phyloP scores from a whole-genome alignment of 2,888 invertebrate genomes.

The Tethea ocularis region DNA sequence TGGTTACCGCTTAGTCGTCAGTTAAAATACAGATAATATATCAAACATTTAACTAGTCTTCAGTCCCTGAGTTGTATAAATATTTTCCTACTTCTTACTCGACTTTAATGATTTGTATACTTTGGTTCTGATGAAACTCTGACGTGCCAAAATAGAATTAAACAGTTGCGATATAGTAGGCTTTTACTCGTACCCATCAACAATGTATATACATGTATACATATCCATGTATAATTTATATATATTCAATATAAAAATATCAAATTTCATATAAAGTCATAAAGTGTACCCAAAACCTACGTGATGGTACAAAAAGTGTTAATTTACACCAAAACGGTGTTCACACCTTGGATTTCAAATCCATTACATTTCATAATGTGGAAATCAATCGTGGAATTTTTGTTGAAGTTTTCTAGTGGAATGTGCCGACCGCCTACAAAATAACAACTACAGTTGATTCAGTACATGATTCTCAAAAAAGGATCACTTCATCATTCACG shows the following conservation, averaged over 20 bases:
- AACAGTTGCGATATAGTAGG: constrained; percentile 83
- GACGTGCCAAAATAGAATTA: constrained; percentile 83
- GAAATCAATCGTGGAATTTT: constrained; percentile 81
- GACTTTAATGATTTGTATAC: constrained; percentile 83
- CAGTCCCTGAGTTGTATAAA: constrained; percentile 83
- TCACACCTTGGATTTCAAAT: constrained; percentile 76
- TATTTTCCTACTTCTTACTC: constrained; percentile 83
- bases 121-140: constrained; percentile 83
- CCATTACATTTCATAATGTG: constrained; percentile 77
- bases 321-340: constrained; percentile 75
- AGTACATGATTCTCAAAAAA: constrained; percentile 83
- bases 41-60: constrained; percentile 84
- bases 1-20: constrained; percentile 75
- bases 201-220: constrained; percentile 84
- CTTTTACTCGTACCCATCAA: constrained; percentile 81
- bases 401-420: constrained; percentile 79
- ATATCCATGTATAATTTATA: constrained; percentile 84
- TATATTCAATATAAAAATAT: constrained; percentile 84
- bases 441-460: constrained; percentile 78
- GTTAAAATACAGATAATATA: constrained; percentile 83
- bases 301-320: constrained; percentile 82
- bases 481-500: constrained; percentile 77
- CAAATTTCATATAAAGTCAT: constrained; percentile 84
- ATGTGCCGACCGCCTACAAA: constrained; percentile 83
- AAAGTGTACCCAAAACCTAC: constrained; percentile 85